These are phyloP conservation scores for Chloroceryle aenea DNA, from an alignment of 2,113 vertebrate genomes.

Conservation along the genomic window DNA sequence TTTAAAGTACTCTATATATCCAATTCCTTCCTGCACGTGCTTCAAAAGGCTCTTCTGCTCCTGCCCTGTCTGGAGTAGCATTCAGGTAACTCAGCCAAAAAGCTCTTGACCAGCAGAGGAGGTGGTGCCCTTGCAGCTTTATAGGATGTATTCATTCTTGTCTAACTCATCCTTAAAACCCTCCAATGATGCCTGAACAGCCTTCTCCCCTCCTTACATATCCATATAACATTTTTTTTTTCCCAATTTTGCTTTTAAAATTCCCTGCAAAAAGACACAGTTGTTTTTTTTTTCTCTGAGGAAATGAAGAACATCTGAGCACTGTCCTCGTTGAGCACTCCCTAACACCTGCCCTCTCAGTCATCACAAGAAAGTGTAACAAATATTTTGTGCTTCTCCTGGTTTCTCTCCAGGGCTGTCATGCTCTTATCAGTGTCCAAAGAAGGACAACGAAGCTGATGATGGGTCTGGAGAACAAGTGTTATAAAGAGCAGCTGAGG, in stretches of 20 bases:
- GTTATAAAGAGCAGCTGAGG: not conserved
- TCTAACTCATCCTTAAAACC: not conserved
- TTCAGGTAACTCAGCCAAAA: not conserved
- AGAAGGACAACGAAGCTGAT: not conserved
- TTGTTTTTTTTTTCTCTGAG: not conserved
- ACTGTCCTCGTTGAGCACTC: not conserved
- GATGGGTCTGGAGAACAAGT: not conserved
- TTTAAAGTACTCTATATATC: not conserved
- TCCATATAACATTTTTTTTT: not conserved
- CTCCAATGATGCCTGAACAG: not conserved
- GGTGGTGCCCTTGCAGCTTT: not conserved
- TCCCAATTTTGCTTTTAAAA: not conserved
- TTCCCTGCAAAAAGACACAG: not conserved
- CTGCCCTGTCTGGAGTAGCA: not conserved
- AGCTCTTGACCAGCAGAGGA: not conserved
- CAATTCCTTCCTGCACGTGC: not conserved
- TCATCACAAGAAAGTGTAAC: not conserved
- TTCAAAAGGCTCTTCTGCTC: not conserved
- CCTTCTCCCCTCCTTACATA: not conserved
- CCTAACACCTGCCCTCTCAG: not conserved
- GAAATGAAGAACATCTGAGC: not conserved
- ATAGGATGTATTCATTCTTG: not conserved
- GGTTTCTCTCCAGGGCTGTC: not conserved
- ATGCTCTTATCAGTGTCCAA: not conserved
- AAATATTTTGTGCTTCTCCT: not conserved